These are phyloP conservation scores for Lemur catta DNA, from an alignment of 2,797 vertebrate genomes.

Conservation along the genomic window DNA sequence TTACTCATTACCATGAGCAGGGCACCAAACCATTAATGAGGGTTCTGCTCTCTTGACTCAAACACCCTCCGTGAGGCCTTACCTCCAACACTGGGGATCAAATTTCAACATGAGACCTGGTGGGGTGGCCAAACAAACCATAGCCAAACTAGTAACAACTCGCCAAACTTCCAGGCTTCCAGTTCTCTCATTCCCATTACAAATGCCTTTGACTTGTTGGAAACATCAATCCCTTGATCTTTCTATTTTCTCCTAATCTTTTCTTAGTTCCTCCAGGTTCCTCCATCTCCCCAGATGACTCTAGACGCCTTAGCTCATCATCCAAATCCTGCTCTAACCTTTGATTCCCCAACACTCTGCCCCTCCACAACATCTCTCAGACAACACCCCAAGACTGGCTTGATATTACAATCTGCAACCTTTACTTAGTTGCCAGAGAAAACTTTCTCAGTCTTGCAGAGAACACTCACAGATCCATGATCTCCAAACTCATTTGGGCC, in stretches of 20 bases:
- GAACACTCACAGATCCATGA: background rate
- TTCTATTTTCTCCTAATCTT: background rate
- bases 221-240: background rate
- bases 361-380: background rate
- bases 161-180: background rate
- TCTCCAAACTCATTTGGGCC: background rate
- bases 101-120: background rate
- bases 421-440: background rate
- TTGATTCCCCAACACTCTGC: background rate
- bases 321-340: background rate
- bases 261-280: background rate
- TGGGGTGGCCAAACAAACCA: background rate
- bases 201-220: background rate
- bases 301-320: background rate
- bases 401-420: background rate
- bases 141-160: background rate
- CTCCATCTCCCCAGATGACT: background rate
- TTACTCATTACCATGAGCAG: background rate
- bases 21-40: background rate
- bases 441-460: background rate
- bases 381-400: background rate
- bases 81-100: background rate
- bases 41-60: background rate
- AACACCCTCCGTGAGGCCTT: background rate
- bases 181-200: background rate